Evolutionary conservation across 1,140 invertebrate species (phyloP).

Genomic region (Drosophila albomicans): DNA sequence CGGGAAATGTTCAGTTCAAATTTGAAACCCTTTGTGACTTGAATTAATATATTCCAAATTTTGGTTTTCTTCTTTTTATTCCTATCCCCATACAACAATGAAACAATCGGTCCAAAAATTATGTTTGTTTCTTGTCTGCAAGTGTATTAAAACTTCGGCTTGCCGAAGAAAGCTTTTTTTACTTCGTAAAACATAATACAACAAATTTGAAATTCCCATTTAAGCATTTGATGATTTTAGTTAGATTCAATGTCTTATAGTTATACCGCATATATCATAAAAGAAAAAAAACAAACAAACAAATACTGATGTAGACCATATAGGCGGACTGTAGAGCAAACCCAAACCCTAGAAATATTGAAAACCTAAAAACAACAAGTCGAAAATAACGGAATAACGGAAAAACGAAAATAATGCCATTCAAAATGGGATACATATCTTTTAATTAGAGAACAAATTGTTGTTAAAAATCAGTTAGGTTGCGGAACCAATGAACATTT

Average conservation of each 20-base stretch:
- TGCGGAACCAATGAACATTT: slow-evolving; percentile 66
- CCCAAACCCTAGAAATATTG: slow-evolving; percentile 39
- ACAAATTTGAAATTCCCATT: neutral
- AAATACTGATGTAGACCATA: slow-evolving; percentile 12
- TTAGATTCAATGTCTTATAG: neutral
- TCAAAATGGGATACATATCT: slow-evolving; percentile 79
- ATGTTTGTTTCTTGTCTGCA: neutral
- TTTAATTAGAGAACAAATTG: slow-evolving; percentile 61
- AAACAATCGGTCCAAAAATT: neutral
- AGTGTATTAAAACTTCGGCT: neutral
- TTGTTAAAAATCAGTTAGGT: slow-evolving; percentile 64
- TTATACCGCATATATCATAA: neutral
- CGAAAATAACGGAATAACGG: too few species aligned
- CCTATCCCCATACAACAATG: too few species aligned
- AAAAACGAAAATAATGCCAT: slow-evolving; percentile 59
- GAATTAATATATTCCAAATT: neutral
- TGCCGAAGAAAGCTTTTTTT: neutral
- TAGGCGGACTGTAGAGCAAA: slow-evolving; percentile 16
- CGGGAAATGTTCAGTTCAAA: neutral
- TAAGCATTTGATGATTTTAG: slow-evolving; percentile 4
- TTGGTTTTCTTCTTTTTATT: neutral
- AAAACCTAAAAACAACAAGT: slow-evolving; percentile 16
- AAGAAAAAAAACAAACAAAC: neutral
- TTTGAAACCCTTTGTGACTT: neutral
- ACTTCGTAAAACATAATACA: neutral